Percentiles rank a stretch among this genome's conserved stretches.
phyloP scores from a whole-genome alignment of 2,888 invertebrate species.

The Parnassius smintheus region DNA sequence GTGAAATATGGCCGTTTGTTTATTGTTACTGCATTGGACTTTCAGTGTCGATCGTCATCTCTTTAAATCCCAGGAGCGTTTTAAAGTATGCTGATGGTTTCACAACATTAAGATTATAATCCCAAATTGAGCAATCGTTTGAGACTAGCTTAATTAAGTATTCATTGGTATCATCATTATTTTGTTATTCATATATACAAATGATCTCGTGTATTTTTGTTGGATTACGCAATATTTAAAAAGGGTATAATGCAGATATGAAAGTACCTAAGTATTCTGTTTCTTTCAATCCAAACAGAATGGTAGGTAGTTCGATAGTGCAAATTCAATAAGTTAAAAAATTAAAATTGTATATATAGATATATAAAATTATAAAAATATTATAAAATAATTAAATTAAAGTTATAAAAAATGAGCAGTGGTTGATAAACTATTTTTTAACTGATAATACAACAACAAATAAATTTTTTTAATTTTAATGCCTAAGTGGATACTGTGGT shows the following conservation, averaged over 20 bases:
- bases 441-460: too few species aligned
- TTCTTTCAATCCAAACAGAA: not conserved
- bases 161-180: conserved; percentile 6
- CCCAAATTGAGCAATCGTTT: conserved; percentile 27
- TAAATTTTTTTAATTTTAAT: too few species aligned
- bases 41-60: not conserved
- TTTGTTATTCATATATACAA: not conserved
- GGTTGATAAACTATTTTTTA: not conserved
- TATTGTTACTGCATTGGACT: conserved; percentile 5
- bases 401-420: not conserved
- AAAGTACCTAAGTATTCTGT: not conserved
- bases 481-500: too few species aligned
- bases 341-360: not conserved
- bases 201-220: too few species aligned
- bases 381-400: too few species aligned
- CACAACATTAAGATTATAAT: conserved; percentile 32
- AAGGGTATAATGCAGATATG: not conserved
- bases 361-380: too few species aligned
- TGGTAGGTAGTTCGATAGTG: not conserved
- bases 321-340: not conserved
- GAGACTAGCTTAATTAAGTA: conserved; percentile 14
- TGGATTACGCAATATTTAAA: too few species aligned
- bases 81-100: conserved; percentile 16
- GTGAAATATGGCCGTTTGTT: not conserved
- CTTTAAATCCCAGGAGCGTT: conserved; percentile 9